These are phyloP conservation scores for Drosophila funebris DNA, from an alignment of 1,140 invertebrate genomes.

Conservation along the genomic window DNA sequence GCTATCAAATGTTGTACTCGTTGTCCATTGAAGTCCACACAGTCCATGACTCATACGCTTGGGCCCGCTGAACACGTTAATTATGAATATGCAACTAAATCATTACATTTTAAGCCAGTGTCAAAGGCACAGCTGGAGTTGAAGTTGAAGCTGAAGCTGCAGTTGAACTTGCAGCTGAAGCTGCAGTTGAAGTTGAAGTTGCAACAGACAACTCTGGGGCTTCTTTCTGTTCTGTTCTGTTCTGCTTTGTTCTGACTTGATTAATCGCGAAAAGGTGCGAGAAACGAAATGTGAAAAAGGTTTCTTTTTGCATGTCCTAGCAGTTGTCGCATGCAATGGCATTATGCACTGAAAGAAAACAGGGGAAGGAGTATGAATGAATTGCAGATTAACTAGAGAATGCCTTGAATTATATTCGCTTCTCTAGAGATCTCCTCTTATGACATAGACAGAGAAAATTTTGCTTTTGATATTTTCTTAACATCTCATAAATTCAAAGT, in stretches of 20 bases:
- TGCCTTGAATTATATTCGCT: too few relatives aligned
- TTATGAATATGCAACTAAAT: conserved; percentile 81
- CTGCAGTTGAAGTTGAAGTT: not conserved
- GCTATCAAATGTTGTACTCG: conserved; percentile 16
- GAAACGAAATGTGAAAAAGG: conserved; percentile 32
- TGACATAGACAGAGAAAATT: too few relatives aligned
- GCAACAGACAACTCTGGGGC: not conserved
- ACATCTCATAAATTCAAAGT: too few relatives aligned
- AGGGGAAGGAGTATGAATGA: too few relatives aligned
- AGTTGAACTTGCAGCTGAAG: conserved; percentile 29
- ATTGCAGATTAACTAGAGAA: too few relatives aligned
- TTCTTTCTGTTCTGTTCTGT: not conserved
- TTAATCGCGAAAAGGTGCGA: conserved; percentile 61
- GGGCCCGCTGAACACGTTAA: conserved; percentile 48
- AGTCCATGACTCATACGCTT: conserved; percentile 42
- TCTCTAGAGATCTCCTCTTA: too few relatives aligned
- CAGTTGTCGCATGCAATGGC: conserved; percentile 32
- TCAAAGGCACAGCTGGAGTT: conserved; percentile 75
- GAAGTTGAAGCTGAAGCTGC: conserved; percentile 29
- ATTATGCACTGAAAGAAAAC: conserved; percentile 18
- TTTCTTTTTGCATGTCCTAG: conserved; percentile 12
- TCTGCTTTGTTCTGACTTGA: conserved; percentile 36
- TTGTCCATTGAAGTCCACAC: conserved; percentile 3
- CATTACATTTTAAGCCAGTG: conserved; percentile 80
- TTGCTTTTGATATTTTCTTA: too few relatives aligned